These are phyloP conservation scores for Eilema caniola DNA, from an alignment of 2,888 invertebrate genomes.

Conservation along the genomic window DNA sequence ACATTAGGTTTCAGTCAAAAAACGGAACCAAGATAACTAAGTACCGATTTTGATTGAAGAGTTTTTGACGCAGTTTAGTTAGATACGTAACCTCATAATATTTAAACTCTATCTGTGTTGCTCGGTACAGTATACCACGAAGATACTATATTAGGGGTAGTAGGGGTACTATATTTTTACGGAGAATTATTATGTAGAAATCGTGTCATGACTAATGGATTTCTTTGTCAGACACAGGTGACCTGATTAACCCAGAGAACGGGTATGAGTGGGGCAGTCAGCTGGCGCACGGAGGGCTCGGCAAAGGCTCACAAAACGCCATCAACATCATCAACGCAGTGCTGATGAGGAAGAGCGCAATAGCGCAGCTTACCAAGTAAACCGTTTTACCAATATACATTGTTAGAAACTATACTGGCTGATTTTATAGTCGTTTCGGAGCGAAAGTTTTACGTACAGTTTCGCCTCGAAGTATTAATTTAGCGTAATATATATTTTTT, in stretches of 20 bases:
- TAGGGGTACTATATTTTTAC: too few relatives aligned
- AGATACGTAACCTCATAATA: not conserved
- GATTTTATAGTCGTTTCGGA: too few relatives aligned
- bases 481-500: too few relatives aligned
- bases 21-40: too few relatives aligned
- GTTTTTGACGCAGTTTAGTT: too few relatives aligned
- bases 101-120: not conserved
- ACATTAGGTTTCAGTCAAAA: not conserved
- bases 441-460: too few relatives aligned
- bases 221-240: conserved; percentile 76
- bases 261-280: conserved; percentile 80
- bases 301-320: conserved; percentile 85
- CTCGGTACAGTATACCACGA: not conserved
- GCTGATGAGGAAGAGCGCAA: conserved; percentile 87
- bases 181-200: not conserved
- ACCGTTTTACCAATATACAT: not conserved
- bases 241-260: conserved; percentile 78
- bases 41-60: too few relatives aligned
- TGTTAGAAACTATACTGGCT: too few relatives aligned
- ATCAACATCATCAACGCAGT: conserved; percentile 91
- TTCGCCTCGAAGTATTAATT: too few relatives aligned
- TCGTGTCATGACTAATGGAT: not conserved
- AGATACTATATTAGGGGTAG: not conserved
- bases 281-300: conserved; percentile 61
- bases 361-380: conserved; percentile 88